Evolutionary conservation across 2,888 invertebrate genomes (phyloP).

Genomic region (Lepidocyrtinus sp.): DNA sequence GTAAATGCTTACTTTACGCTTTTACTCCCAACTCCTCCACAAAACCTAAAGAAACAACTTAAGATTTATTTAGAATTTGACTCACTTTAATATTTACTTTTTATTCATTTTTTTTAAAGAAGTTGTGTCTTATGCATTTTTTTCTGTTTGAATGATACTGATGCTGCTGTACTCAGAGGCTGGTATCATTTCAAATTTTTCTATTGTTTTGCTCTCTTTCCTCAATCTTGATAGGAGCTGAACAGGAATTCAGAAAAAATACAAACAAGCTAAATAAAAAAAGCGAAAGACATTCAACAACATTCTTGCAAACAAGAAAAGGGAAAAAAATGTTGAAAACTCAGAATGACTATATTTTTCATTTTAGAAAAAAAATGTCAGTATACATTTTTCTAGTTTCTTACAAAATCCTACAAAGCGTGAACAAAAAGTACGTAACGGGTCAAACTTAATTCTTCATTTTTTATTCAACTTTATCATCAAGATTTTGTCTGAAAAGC

Average conservation of each 20-base stretch:
- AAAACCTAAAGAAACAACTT: not conserved
- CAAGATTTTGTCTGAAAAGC: conserved; percentile 30
- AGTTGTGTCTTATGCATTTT: not conserved
- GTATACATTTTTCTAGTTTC: too few species aligned
- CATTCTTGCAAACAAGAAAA: conserved; percentile 15
- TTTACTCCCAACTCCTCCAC: conserved; percentile 30
- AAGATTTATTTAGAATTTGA: too few species aligned
- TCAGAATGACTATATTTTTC: not conserved
- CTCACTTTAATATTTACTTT: too few species aligned
- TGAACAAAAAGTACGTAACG: conserved; percentile 5
- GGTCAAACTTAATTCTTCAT: not conserved
- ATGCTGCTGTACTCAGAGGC: not conserved
- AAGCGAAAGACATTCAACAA: conserved; percentile 17
- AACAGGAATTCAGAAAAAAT: not conserved
- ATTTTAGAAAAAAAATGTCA: conserved; percentile 9
- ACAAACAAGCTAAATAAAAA: conserved; percentile 1
- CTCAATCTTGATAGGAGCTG: conserved; percentile 4
- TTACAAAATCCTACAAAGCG: conserved; percentile 2
- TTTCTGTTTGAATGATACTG: not conserved
- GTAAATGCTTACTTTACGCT: conserved; percentile 57
- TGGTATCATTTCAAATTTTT: conserved; percentile 11
- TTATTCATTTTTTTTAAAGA: conserved; percentile 30
- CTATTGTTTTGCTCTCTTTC: conserved; percentile 11
- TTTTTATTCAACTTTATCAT: conserved; percentile 41
- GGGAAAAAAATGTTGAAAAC: too few species aligned